Conservation (phyloP, 2,113 vertebrate genomes). For the Phocoena phocoena region DNA sequence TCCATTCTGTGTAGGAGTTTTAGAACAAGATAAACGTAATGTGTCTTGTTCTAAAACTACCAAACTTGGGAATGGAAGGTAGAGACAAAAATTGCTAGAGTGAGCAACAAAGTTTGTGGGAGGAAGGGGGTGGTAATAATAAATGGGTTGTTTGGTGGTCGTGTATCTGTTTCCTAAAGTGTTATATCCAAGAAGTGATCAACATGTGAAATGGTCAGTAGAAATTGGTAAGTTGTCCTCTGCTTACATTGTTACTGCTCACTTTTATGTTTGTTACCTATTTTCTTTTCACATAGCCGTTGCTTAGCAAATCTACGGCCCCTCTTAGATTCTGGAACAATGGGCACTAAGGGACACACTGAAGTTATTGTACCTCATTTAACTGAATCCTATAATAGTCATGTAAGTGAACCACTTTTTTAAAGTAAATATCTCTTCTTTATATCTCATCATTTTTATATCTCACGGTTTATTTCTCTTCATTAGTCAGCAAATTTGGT, state of each 20-base stretch:
- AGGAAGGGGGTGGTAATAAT: not conserved
- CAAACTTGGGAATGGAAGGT: not conserved
- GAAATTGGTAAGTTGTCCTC: not conserved
- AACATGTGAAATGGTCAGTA: not conserved
- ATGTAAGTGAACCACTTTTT: slow-evolving; percentile 87
- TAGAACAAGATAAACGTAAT: not conserved
- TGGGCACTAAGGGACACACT: slow-evolving; percentile 99
- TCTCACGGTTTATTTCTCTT: slow-evolving; percentile 5
- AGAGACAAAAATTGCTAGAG: not conserved
- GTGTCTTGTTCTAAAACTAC: not conserved
- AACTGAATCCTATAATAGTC: slow-evolving; percentile 98
- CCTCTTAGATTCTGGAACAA: slow-evolving; percentile 97
- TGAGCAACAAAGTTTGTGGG: not conserved
- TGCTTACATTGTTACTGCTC: not conserved
- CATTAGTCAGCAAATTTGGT: not conserved
- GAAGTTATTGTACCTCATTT: slow-evolving; percentile 95
- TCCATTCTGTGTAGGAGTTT: not conserved
- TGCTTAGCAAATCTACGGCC: slow-evolving; percentile 94
- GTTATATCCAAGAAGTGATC: not conserved
- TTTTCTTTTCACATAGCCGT: slow-evolving; percentile 86
- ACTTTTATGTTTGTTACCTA: slow-evolving; percentile 43
- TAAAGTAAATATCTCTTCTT: slow-evolving; percentile 49
- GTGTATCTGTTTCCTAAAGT: not conserved
- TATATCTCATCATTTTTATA: not conserved
- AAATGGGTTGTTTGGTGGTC: not conserved